Percentiles rank a stretch among this genome's conserved stretches.
Evolutionary conservation across 2,888 invertebrate species (phyloP).

Genomic region (Lycia hirtaria): DNA sequence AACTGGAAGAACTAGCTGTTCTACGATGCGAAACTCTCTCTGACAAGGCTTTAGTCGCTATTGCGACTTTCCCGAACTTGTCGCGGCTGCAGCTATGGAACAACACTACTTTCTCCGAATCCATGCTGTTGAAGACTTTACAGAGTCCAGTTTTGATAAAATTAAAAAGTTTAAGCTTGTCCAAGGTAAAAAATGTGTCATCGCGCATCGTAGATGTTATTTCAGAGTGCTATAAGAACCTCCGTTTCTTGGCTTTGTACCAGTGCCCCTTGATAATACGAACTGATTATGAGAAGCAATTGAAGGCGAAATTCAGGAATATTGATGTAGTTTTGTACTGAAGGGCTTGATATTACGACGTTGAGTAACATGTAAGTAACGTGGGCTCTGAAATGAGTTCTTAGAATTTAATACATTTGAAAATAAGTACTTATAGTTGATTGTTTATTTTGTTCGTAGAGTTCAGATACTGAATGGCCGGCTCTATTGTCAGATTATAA

Average conservation of each 20-base stretch:
- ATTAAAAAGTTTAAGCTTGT: conserved; percentile 72
- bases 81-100: conserved; percentile 77
- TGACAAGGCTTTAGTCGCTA: conserved; percentile 62
- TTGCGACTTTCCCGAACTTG: conserved; percentile 60
- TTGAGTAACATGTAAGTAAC: not conserved
- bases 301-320: conserved; percentile 75
- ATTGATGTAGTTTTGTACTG: conserved; percentile 75
- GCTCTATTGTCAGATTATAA: not conserved
- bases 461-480: not conserved
- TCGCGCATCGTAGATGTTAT: conserved; percentile 72
- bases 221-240: conserved; percentile 71
- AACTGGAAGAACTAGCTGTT: conserved; percentile 71
- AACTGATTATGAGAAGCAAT: conserved; percentile 72
- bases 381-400: not conserved
- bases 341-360: conserved; percentile 16
- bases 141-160: conserved; percentile 59
- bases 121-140: conserved; percentile 61
- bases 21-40: conserved; percentile 74
- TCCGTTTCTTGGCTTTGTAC: conserved; percentile 76
- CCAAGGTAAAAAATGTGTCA: conserved; percentile 70
- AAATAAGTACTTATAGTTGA: not conserved
- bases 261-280: conserved; percentile 74
- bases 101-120: conserved; percentile 70
- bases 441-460: not conserved
- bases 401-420: not conserved